Evolutionary conservation across 2,113 vertebrate genomes (phyloP).

Genomic region (Heterotilapia buettikoferi): DNA sequence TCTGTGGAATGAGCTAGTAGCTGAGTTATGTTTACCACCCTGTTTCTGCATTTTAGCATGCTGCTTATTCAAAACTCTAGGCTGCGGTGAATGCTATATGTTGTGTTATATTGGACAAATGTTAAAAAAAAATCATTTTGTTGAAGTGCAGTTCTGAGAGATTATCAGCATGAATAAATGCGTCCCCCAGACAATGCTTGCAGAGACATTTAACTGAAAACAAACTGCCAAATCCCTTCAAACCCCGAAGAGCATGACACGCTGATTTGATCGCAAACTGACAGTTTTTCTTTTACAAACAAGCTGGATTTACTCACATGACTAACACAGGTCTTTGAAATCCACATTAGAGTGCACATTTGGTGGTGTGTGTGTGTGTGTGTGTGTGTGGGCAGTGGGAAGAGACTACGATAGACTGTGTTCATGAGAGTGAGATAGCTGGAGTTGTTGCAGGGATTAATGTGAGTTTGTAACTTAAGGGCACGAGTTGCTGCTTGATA

Average conservation of each 20-base stretch:
- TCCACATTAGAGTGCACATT: neutral
- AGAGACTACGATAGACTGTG: neutral
- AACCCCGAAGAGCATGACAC: neutral
- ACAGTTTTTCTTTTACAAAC: neutral
- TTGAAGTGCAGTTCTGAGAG: neutral
- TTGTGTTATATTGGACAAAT: neutral
- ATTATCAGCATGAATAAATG: neutral
- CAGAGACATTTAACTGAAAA: neutral
- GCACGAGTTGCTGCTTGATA: slow-evolving; percentile 5
- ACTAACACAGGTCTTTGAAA: neutral
- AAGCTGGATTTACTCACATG: neutral
- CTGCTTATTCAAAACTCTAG: neutral
- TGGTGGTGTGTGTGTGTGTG: neutral
- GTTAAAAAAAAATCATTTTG: neutral
- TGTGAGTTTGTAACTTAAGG: slow-evolving; percentile 33
- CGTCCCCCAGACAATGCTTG: neutral
- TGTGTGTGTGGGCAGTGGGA: neutral
- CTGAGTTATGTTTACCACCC: neutral
- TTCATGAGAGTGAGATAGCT: neutral
- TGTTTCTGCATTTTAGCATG: neutral
- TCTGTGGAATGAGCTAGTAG: neutral
- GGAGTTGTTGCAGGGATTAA: slow-evolving; percentile 13
- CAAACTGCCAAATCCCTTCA: neutral
- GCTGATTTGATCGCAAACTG: neutral
- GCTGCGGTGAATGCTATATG: accelerated